phyloP scores from a whole-genome alignment of 1,140 invertebrate species.

The Caenorhabditis remanei region DNA sequence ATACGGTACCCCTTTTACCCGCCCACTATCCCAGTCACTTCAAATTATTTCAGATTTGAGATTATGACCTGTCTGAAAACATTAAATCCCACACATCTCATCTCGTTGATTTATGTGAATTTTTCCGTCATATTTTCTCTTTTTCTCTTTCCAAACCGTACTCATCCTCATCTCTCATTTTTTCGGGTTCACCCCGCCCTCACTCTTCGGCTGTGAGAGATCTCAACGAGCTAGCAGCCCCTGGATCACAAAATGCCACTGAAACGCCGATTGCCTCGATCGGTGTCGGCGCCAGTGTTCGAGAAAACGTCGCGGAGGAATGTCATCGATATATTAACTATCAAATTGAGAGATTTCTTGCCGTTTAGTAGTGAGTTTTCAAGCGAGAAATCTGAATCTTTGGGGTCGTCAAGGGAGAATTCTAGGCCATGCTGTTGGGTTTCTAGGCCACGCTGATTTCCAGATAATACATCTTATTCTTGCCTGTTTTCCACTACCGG shows the following conservation, averaged over 20 bases:
- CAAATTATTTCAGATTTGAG: too few relatives aligned
- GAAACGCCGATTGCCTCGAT: conserved; percentile 53
- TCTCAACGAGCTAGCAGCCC: background rate
- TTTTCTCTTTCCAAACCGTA: background rate
- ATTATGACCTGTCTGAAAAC: too few relatives aligned
- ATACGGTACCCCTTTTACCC: too few relatives aligned
- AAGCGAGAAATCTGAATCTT: background rate
- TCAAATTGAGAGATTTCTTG: conserved; percentile 25
- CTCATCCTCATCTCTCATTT: background rate
- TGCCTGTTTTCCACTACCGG: too few relatives aligned
- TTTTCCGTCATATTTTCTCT: too few relatives aligned
- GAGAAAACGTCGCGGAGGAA: conserved; percentile 50
- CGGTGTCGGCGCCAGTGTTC: conserved; percentile 57
- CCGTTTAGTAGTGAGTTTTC: conserved; percentile 33
- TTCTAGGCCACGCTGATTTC: background rate
- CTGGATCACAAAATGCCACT: conserved; percentile 35
- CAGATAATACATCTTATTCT: background rate
- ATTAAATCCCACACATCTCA: too few relatives aligned
- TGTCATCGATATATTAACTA: conserved; percentile 19
- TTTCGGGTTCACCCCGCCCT: background rate
- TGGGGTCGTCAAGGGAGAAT: background rate
- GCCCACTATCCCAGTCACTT: too few relatives aligned
- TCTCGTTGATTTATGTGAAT: too few relatives aligned
- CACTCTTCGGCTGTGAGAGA: background rate
- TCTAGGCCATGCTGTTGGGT: too few relatives aligned